A percentile compares a stretch with the other conserved stretches of the same genome.
Evolutionary conservation across 2,888 invertebrate genomes (phyloP).

Genomic region (Phyto melanocephala): DNA sequence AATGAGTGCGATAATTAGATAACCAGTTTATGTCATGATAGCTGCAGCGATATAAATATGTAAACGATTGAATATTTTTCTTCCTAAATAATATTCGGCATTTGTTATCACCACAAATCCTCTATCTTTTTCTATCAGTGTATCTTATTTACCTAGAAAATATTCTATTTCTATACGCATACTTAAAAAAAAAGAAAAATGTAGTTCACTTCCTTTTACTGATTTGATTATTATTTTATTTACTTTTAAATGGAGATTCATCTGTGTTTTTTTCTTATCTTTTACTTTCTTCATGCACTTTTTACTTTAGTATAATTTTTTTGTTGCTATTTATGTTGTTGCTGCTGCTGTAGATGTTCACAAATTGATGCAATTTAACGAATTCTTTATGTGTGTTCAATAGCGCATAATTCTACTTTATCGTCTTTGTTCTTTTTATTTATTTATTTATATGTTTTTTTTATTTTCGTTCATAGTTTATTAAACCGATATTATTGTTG

Average conservation of each 20-base stretch:
- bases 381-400: conserved; percentile 60
- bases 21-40: no score
- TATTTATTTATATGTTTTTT: conserved; percentile 6
- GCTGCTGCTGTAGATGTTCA: conserved; percentile 30
- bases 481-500: conserved; percentile 38
- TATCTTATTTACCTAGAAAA: background rate
- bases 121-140: background rate
- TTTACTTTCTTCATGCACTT: background rate
- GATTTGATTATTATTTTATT: conserved; percentile 63
- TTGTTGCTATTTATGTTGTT: background rate
- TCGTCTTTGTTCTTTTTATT: conserved; percentile 44
- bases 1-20: no score
- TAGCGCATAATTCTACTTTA: conserved; percentile 61
- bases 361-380: conserved; percentile 65
- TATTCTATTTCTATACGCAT: conserved; percentile 17
- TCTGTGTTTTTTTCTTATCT: conserved; percentile 8
- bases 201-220: conserved; percentile 44
- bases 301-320: background rate
- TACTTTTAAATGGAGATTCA: conserved; percentile 47
- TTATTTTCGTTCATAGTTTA: background rate
- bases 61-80: no score
- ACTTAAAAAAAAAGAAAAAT: background rate
- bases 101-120: no score
- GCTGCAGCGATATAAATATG: no score
- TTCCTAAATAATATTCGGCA: no score